Evolutionary conservation across 2,113 vertebrate genomes (phyloP), one percentile per base, ranked within the genome.

Genomic region (Scatophagus argus): DNA sequence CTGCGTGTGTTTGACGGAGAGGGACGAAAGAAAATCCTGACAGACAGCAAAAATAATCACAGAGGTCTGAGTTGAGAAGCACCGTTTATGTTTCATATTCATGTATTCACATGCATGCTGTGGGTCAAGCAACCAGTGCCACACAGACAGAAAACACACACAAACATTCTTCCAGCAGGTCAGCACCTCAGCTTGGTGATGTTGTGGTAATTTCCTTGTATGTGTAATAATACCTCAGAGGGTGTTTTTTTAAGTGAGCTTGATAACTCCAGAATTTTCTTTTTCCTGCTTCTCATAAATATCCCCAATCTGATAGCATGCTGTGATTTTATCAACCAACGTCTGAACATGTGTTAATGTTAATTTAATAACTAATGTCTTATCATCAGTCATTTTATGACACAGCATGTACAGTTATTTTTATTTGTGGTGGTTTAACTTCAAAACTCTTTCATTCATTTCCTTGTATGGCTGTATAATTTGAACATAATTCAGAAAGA

Each of bases 31-130:
- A 29, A 58, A 77, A 77, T n/a, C 52, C 41, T 84, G 44, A 86
- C 56, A 29, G 77, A 76, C 29, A 31, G 52, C 21, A 12, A 58
- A 63, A 54, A 25, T 29, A 44, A 72, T 59, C 25, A 39, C 25
- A 23, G 34, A 77, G 87, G 82, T 84, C 74, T 75, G 65, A 82
- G 56, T 71, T 54, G 29, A 75, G 82, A 77, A 25, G 44, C 52
- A 68, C 32, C 4, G 1, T 25, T 70, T 76, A 9, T 36, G 27
- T 77, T 86, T 82, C 64, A 74, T 19, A 51, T 73, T 19, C 55
- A 34, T 29, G 38, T 52, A 34, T 66, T 74, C 58, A 76, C 47
- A 27, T 19, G 36, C 19, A 55, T 2, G 16, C 29, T 72, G 32
- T 19, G 16, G 60, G 60, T 67, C 25, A 32, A 47, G 13, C 17